A percentile compares a stretch with the other conserved stretches of the same genome.
These are phyloP conservation scores for Sciurus vulgaris DNA, from an alignment of 2,797 vertebrate species.

Conservation along the genomic window DNA sequence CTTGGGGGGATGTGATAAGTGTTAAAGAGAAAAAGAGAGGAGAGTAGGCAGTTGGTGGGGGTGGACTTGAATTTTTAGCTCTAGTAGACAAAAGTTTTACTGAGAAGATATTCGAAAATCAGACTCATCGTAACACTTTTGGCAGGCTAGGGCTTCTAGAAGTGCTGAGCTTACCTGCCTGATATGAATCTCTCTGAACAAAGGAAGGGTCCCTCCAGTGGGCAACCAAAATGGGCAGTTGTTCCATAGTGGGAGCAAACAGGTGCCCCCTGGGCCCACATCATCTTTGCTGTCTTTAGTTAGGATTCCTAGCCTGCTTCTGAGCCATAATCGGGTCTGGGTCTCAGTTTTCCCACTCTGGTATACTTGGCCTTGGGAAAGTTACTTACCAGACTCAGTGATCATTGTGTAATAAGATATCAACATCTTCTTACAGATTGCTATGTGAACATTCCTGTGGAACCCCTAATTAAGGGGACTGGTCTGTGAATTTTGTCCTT, in stretches of 20 bases:
- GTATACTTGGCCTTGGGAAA: neutral
- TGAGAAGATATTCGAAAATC: neutral
- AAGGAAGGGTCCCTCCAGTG: neutral
- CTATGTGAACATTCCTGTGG: neutral
- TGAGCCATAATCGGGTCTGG: neutral
- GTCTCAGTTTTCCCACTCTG: neutral
- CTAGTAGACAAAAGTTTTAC: neutral
- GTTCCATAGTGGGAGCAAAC: neutral
- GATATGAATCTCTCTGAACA: neutral
- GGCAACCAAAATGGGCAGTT: neutral
- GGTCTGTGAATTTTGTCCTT: neutral
- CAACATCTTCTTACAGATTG: fast-evolving
- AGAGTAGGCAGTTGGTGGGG: neutral
- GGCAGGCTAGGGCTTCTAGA: neutral
- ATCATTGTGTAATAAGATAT: neutral
- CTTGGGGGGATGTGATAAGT: neutral
- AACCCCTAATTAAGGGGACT: no score
- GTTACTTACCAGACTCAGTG: neutral
- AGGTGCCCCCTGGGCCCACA: neutral
- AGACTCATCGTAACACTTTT: neutral
- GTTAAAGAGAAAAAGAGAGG: neutral
- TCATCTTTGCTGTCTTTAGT: neutral
- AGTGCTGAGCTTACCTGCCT: neutral
- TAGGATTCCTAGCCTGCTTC: neutral
- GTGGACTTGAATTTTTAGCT: neutral